Evolutionary conservation across 2,888 invertebrate genomes (phyloP), one percentile per base, ranked within the genome.

Genomic region (Caenorhabditis uteleia): DNA sequence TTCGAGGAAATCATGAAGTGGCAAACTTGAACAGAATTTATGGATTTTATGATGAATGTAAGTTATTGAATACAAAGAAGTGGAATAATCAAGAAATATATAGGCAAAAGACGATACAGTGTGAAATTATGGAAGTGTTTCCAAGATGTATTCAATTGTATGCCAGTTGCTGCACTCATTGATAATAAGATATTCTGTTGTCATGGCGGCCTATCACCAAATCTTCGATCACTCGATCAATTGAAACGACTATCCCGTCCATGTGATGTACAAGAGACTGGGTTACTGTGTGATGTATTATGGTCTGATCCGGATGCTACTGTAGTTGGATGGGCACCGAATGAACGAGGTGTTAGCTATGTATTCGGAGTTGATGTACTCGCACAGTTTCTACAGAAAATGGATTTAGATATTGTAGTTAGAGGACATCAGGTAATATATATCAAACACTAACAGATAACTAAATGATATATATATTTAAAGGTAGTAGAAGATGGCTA

Each of bases 1-100:
- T 81, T 31, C 74, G 81, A 14, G 81, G 81, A 34, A 81, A 81
- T 65, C 81, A 81, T 68, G 81, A 81, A 64, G 78, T 79, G 31
- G 77, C 78, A 45, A 74, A 74, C 38, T 60, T 81, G 27, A 81
- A 81, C 59, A 54, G 78, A 42, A 78, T 81, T 54, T 81, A 81
- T 59, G 80, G 80, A 25, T 80, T 80, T 61, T 80, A 79, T 67
- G 79, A 80, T 51, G 80, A 80, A 68, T 81, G 81, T 77, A 68
- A 74, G 70, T 68, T 34, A 3, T 20, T 14, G 2, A 42, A 26
- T 26, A 18, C 25, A 34, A n/a, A 42, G 31, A 26, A 31, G 18
- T 25, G 29, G 3, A 33, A 27, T 29, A 31, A 33, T 23, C 16
- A 21, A 12, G 29, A 10, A 6, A n/a, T 25, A 49, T 75, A 33